Percentiles rank a stretch among this genome's conserved stretches.
Conservation (phyloP, 2,888 invertebrate genomes). For the Pseudococcus viburni region DNA sequence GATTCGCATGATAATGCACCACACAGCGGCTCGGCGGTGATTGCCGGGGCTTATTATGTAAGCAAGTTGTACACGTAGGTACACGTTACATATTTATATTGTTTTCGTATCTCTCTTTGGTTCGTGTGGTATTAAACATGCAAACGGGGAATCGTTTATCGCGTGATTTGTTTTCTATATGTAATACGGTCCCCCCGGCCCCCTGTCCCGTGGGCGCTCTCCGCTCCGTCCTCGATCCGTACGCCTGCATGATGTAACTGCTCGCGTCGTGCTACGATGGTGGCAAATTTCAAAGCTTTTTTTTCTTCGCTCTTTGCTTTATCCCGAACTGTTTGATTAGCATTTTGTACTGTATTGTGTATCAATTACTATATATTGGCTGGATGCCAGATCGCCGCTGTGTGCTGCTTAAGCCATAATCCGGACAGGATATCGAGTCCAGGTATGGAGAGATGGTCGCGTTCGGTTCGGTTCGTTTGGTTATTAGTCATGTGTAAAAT, state of each 20-base stretch:
- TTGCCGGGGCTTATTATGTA: conserved; percentile 61
- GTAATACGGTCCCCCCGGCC: background rate
- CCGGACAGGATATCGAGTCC: conserved; percentile 43
- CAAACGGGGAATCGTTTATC: conserved; percentile 60
- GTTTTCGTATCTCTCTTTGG: conserved; percentile 50
- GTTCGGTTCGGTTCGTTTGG: background rate
- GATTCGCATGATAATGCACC: conserved; percentile 62
- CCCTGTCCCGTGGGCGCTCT: background rate
- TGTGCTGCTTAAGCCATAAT: conserved; percentile 22
- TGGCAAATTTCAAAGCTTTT: conserved; percentile 48
- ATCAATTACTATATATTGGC: conserved; percentile 33
- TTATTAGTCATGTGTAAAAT: conserved; percentile 25
- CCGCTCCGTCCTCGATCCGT: background rate
- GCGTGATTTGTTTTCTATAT: conserved; percentile 62
- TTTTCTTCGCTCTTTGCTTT: background rate
- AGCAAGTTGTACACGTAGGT: conserved; percentile 56
- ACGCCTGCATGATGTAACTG: conserved; percentile 7
- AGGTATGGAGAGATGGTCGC: conserved; percentile 2
- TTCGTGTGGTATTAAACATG: conserved; percentile 57
- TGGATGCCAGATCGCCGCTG: background rate
- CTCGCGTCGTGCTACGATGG: conserved; percentile 30
- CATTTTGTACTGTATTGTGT: conserved; percentile 43
- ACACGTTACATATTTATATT: conserved; percentile 58
- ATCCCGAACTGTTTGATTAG: conserved; percentile 44
- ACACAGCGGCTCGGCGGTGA: background rate